phyloP scores from a whole-genome alignment of 2,113 vertebrate genomes.

The Prionailurus bengalensis region DNA sequence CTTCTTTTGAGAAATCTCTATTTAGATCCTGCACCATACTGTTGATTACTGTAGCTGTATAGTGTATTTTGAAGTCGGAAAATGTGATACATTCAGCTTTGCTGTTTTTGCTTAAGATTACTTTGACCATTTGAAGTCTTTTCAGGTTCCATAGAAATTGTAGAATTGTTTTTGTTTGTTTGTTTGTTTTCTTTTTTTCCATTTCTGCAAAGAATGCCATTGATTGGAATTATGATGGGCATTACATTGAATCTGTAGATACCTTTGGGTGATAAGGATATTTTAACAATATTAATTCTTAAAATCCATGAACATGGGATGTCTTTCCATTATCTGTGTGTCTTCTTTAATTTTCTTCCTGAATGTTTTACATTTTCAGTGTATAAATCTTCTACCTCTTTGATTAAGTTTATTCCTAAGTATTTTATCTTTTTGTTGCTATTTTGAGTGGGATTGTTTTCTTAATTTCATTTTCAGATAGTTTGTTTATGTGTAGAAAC shows the following conservation, averaged over 20 bases:
- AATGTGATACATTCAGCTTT: not conserved
- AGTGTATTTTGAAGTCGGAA: not conserved
- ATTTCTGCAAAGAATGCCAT: not conserved
- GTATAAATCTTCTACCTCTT: not conserved
- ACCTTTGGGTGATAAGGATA: not conserved
- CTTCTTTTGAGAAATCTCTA: not conserved
- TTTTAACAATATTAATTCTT: not conserved
- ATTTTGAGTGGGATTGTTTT: not conserved
- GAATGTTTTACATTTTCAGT: not conserved
- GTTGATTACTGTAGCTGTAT: not conserved
- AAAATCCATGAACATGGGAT: not conserved
- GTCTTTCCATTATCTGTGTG: not conserved
- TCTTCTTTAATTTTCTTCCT: not conserved
- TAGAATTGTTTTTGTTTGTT: too few species aligned
- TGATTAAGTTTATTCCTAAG: not conserved
- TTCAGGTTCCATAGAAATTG: not conserved
- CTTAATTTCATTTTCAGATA: not conserved
- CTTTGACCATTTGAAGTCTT: not conserved
- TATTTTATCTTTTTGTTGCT: not conserved
- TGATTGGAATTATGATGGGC: not conserved
- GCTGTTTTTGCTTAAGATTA: not conserved
- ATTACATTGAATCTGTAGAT: not conserved
- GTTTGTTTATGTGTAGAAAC: not conserved
- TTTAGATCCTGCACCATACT: not conserved
- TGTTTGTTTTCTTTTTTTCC: not conserved